A percentile compares a stretch with the other conserved stretches of the same genome.
Conservation (phyloP, 2,113 vertebrate genomes). For the Charadrius vociferus region DNA sequence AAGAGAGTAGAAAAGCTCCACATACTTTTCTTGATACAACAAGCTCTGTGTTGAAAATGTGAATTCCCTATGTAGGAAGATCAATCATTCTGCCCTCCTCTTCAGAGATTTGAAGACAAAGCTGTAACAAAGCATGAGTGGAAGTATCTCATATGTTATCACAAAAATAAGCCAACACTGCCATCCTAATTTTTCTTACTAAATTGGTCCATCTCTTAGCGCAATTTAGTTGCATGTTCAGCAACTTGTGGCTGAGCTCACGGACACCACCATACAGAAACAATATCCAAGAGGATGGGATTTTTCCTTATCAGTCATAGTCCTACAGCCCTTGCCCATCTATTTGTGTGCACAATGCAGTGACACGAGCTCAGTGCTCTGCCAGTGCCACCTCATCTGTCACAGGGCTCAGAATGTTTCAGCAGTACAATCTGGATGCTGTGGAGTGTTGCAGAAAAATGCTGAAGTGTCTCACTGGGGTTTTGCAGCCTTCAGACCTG, state of each 20-base stretch:
- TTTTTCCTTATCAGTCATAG: not conserved
- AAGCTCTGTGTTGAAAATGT: not conserved
- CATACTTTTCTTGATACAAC: not conserved
- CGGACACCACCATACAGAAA: not conserved
- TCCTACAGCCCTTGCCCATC: not conserved
- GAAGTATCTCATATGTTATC: not conserved
- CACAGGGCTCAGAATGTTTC: not conserved
- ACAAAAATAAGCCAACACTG: not conserved
- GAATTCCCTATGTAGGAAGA: not conserved
- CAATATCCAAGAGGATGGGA: not conserved
- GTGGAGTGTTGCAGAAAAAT: not conserved
- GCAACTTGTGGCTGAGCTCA: not conserved
- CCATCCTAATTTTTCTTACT: not conserved
- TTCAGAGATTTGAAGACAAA: not conserved
- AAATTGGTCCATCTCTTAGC: not conserved
- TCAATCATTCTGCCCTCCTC: not conserved
- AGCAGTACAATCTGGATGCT: not conserved
- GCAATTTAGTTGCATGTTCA: not conserved
- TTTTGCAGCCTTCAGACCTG: not conserved
- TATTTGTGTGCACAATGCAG: not conserved
- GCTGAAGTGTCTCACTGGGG: fast-evolving
- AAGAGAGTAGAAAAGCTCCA: not conserved
- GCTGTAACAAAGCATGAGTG: not conserved
- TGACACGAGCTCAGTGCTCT: not conserved
- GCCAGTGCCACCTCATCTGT: not conserved